Evolutionary conservation across 2,888 invertebrate genomes (phyloP), one percentile per base, ranked within the genome.

Genomic region (Epinotia bilunana): DNA sequence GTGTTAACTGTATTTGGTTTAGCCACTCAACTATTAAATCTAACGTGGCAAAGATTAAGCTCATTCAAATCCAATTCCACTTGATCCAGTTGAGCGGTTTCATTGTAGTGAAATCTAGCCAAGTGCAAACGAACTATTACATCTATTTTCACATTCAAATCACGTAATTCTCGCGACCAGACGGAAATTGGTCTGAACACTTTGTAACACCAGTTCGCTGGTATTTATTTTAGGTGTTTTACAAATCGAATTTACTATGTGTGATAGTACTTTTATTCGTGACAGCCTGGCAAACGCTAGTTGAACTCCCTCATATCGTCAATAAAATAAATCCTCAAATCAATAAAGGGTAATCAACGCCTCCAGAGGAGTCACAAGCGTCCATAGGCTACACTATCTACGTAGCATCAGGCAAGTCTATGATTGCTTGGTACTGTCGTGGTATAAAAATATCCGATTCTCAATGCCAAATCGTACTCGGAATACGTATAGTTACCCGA

Each of bases 121-220:
- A 16, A 60, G 57, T 57, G 43, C 61, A 68, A 55, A 68, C 55
- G 39, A 73, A 43, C 43, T 53, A 62, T 23, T 68, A 62, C 28
- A 43, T 39, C 55, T 68, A 68, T 61, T 68, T 55, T 43, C 61
- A 55, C 61, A 61, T 67, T 67, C 67, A 67, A 67, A 67, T 61
- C 67, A 67, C 28, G 53, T 53, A n/a, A 73, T 13, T 20, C 23
- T 55, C 4, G 23, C 63, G 13, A 18, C 57, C 43, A 20, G 46
- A 43, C 28, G 13, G 53, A 53, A 61, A 43, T 67, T 18, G 63
- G n/a, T 20, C 49, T 23, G 7, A 13, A 39, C 23, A 6, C 16
- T 61, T 16, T 23, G 7, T n/a, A 61, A 58, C 28, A 53, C 13
- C 53, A 16, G 53, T 53, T 53, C 53, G 53, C 0, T n/a, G n/a